Conservation (phyloP, 1,140 invertebrate species). For the Trachymyrmex septentrionalis region DNA sequence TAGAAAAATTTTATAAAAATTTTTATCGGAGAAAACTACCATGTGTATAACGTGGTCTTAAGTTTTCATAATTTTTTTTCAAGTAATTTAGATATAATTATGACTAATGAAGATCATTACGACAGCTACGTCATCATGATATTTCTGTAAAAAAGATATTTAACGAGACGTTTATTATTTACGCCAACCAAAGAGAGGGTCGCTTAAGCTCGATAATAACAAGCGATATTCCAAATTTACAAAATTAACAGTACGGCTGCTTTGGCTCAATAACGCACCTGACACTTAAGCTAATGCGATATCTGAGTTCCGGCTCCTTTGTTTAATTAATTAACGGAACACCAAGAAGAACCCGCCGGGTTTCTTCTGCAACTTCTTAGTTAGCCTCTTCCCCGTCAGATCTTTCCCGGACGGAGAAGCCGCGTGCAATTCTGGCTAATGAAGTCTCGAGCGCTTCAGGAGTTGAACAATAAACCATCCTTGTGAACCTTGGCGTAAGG, state of each 20-base stretch:
- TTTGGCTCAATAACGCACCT: constrained; percentile 30
- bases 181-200: background rate
- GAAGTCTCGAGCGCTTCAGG: constrained; percentile 70
- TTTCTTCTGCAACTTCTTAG: constrained; percentile 68
- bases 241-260: constrained; percentile 33
- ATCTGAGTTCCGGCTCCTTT: constrained; percentile 52
- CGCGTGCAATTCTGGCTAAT: constrained; percentile 72
- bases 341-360: constrained; percentile 59
- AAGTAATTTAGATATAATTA: background rate
- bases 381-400: constrained; percentile 33
- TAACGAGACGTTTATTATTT: constrained; percentile 53
- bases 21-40: background rate
- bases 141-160: constrained; percentile 24
- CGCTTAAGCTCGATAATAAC: constrained; percentile 10
- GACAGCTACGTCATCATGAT: background rate
- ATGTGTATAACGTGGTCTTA: background rate
- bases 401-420: constrained; percentile 15
- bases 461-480: constrained; percentile 74
- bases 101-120: constrained; percentile 22
- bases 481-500: constrained; percentile 65
- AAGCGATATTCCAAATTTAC: constrained; percentile 38
- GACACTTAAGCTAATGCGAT: constrained; percentile 39
- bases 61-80: background rate
- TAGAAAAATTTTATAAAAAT: background rate
- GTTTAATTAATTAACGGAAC: constrained; percentile 79